Base-by-base conservation (phyloP, 1,140 invertebrate species). In the Trichoplusia ni region DNA sequence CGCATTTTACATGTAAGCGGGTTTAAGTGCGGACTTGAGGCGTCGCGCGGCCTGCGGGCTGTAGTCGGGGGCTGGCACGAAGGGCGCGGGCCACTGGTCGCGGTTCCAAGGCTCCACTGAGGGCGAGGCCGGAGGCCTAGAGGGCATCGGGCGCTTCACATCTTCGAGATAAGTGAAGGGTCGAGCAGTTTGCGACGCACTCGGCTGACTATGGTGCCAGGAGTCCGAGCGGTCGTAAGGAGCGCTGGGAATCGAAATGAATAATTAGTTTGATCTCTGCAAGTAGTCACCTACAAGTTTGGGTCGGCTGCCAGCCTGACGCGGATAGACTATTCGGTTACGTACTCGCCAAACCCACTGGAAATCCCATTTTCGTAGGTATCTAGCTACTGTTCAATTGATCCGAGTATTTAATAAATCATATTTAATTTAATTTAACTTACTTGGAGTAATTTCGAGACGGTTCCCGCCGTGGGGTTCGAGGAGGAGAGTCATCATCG, bases 141-240 rank as follows among this genome's bases (percentile, higher is more conserved):
- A 21, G 0, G 71, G 64, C 23, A 27, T 27, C 4, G 70, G 67
- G 6, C 75, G 59, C 40, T 70, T 76, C 1, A 67, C 53, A 14
- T 84, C 81, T 33, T 82, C 80, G 8, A 83, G 46, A 38, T 86
- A 86, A 0, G 83, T 81, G 64, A 86, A 84, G 3, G 84, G 79
- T 0, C 78, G 65, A 2, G 67, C 4, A 4, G 49, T 38, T 2
- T 69, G 46, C 5, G 27, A 35, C 16, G 27, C 33, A 33, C 54
- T 49, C 2, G 37, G 49, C n/a, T 67, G 71, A n/a, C 18, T 63
- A 19, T 68, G 73, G 1, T 79, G 63, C 81, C 79, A 84, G 5
- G 79, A 74, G 8, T 80, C 68, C 1, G 79, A 75, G 1, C 78
- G 74, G 35, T 85, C 71, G 40, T 58, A 71, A 1, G 62, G 54